phyloP scores from a whole-genome alignment of 2,888 invertebrate species.

The Cylloceria caligata region DNA sequence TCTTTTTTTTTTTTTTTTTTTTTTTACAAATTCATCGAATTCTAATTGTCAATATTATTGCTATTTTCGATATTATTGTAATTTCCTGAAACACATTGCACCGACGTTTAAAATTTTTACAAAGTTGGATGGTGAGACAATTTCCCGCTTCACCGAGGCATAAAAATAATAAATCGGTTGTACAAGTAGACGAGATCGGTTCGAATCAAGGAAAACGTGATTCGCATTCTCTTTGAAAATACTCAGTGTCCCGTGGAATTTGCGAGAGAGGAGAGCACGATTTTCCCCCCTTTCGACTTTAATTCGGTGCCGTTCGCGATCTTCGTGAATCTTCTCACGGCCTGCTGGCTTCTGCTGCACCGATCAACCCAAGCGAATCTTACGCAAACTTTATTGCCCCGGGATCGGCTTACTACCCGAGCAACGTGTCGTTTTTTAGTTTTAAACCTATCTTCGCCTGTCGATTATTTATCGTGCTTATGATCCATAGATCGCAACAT shows the following conservation, averaged over 20 bases:
- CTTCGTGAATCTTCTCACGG: slow-evolving; percentile 65
- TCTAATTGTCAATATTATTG: neutral
- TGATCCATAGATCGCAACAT: slow-evolving; percentile 5
- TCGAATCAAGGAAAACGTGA: slow-evolving; percentile 47
- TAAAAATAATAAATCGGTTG: slow-evolving; percentile 1
- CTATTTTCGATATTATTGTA: neutral
- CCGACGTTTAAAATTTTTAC: too few species aligned
- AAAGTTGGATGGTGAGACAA: slow-evolving; percentile 6
- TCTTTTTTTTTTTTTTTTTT: neutral
- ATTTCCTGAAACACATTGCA: neutral
- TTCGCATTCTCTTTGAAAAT: slow-evolving; percentile 62
- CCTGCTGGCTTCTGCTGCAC: slow-evolving; percentile 31
- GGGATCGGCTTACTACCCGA: slow-evolving; percentile 9
- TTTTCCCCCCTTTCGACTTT: slow-evolving; percentile 58
- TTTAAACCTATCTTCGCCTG: neutral
- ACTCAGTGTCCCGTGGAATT: slow-evolving; percentile 61
- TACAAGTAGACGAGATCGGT: slow-evolving; percentile 9
- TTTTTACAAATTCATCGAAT: slow-evolving; percentile 10
- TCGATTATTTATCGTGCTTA: neutral
- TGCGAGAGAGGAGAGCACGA: slow-evolving; percentile 61
- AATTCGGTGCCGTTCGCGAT: slow-evolving; percentile 64
- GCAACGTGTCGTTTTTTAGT: neutral
- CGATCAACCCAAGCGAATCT: slow-evolving; percentile 56
- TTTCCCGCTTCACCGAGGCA: slow-evolving; percentile 46
- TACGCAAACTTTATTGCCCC: slow-evolving; percentile 51